A percentile compares a stretch with the other conserved stretches of the same genome.
These are phyloP conservation scores for Drepanosiphum platanoidis DNA, from an alignment of 2,888 invertebrate species.

Conservation along the genomic window DNA sequence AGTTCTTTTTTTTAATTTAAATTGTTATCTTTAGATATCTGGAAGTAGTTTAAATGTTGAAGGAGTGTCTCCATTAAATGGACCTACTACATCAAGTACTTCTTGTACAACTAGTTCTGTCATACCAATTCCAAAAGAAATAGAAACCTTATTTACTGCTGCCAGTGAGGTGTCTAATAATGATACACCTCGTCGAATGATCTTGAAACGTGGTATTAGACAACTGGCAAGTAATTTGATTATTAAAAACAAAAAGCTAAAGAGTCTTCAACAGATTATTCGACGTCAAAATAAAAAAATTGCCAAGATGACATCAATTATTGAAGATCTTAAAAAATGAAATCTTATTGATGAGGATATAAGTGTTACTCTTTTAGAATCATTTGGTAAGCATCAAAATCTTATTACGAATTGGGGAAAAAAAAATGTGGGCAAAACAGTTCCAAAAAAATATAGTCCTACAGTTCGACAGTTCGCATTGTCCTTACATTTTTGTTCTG, in stretches of 20 bases:
- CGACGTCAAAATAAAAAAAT: conserved; percentile 23
- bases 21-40: not conserved
- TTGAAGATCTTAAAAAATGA: conserved; percentile 4
- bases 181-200: not conserved
- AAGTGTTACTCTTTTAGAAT: not conserved
- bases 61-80: not conserved
- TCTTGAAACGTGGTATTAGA: conserved; percentile 26
- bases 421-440: too few relatives aligned
- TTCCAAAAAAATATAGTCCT: conserved; percentile 3
- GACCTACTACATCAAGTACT: conserved; percentile 1
- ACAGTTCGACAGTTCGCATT: conserved; percentile 1
- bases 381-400: conserved; percentile 26
- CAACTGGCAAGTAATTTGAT: not conserved
- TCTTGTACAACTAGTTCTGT: not conserved
- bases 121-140: not conserved
- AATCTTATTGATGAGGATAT: conserved; percentile 10
- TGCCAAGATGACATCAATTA: not conserved
- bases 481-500: conserved; percentile 18
- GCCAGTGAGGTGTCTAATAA: conserved; percentile 4
- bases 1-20: not conserved
- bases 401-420: too few relatives aligned
- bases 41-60: not conserved
- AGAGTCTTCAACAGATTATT: not conserved
- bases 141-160: conserved; percentile 9
- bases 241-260: conserved; percentile 16